Evolutionary conservation across 1,140 invertebrate genomes (phyloP), one percentile per base, ranked within the genome.

Genomic region (Drosophila ercepeae): DNA sequence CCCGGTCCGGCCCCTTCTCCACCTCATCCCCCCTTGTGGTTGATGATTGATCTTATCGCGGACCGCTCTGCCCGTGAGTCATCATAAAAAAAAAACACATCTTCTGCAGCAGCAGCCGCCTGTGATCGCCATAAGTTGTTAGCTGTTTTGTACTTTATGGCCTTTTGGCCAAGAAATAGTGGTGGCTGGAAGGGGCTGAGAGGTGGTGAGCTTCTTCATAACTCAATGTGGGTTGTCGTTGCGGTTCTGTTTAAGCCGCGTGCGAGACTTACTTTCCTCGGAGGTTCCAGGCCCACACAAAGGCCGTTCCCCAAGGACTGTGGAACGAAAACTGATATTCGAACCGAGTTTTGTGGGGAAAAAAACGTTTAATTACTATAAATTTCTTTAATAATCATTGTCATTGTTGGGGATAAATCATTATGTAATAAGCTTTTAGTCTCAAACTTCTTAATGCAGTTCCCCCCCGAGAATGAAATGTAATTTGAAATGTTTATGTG

Each of bases 41-140:
- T 81, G 81, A 74, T 84, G 81, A 84, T 84, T 84, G 81, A 84
- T 84, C 81, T 84, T 84, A 84, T 84, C 81, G 81, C 76, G 52
- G 39, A 44, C 57, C 44, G 61, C 70, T 54, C 63, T 25, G 57
- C 78, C 36, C 63, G 63, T 84, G 81, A 84, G 82, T 84, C 81
- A 84, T 84, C 81, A 64, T 79, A 79, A 79, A 75, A 78, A 46
- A 27, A 32, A 32, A 32, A 65, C 58, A 72, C 48, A 74, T 61
- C 53, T 71, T 75, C 75, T 60, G 72, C 52, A 71, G 55, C 79
- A 84, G 59, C 76, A 59, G 75, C 73, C 59, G 67, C 54, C 54
- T 49, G 70, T 51, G 55, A 77, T 76, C 67, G 64, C 72, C 70
- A 69, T 75, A 82, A 81, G 78, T 83, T 83, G 78, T 83, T 82